phyloP scores from a whole-genome alignment of 2,113 vertebrate genomes.

The Saguinus midas region DNA sequence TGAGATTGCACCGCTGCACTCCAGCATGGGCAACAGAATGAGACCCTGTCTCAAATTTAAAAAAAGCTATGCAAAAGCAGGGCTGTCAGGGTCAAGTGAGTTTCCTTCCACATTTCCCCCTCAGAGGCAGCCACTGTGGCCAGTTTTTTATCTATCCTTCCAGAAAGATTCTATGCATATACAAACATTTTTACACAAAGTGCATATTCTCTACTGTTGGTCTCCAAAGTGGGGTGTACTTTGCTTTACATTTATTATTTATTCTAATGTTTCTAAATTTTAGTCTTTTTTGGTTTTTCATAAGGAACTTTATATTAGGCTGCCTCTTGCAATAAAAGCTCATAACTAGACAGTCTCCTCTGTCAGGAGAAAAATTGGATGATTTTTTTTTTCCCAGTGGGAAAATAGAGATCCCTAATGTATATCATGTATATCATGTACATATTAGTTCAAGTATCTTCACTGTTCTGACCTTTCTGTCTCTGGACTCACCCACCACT shows the following conservation, averaged over 20 bases:
- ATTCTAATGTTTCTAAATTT: neutral
- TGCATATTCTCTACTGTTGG: neutral
- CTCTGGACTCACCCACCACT: neutral
- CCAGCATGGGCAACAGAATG: no score
- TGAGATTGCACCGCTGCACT: no score
- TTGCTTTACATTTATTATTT: neutral
- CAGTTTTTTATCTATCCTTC: neutral
- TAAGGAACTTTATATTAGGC: neutral
- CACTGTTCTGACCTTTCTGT: neutral
- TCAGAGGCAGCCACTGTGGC: neutral
- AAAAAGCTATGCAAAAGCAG: neutral
- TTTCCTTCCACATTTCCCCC: neutral
- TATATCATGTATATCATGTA: neutral
- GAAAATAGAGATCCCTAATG: neutral
- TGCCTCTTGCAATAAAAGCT: neutral
- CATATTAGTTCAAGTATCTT: neutral
- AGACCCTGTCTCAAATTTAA: no score
- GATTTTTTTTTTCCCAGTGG: neutral
- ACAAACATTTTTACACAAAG: neutral
- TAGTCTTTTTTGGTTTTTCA: neutral
- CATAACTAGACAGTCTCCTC: neutral
- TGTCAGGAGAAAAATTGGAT: neutral
- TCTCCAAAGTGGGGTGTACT: neutral
- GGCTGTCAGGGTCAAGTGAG: neutral
- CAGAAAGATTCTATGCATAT: neutral